Evolutionary conservation across 2,797 vertebrate genomes (phyloP), one percentile per base, ranked within the genome.

Genomic region (Emys orbicularis): DNA sequence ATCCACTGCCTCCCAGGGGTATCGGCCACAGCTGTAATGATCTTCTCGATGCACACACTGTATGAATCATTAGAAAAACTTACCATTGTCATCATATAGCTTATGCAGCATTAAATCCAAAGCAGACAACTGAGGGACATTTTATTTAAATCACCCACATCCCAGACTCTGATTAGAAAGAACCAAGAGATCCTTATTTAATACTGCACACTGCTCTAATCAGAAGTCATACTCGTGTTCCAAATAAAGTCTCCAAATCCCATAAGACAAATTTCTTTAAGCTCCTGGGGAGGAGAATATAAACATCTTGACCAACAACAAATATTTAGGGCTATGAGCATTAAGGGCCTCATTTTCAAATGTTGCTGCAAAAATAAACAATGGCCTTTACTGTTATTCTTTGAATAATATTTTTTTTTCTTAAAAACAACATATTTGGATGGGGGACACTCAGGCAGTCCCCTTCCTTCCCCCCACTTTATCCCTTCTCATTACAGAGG

Each of bases 401-500:
- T 65, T 90, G 56, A 77, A 77, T 29, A 37, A 77, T 37, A 41
- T 37, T 37, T 72, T 21, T 68, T 68, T 72, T 37, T 54, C 68
- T 72, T 72, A 41, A 47, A 61, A 92, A 54, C 91, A 94, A 88
- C 80, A 57, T 88, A 92, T 88, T 94, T 93, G 94, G 91, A 94
- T 91, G 90, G 91, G 90, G 90, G 96, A 97, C 90, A 94, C 68
- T 97, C 94, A 90, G 92, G 89, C 95, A 93, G 79, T 91, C 89
- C 81, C 87, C 37, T 90, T 87, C 79, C 77, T 76, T 91, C 93
- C 91, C 93, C 94, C 95, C 90, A 29, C 21, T 50, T 61, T 86
- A 56, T 88, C 52, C 37, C 84, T 54, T 91, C 95, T 97, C 92
- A 94, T 96, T 94, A 94, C 92, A 86, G 96, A 96, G 96, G 96